These are phyloP conservation scores for Scaptomyza tumidula DNA, from an alignment of 2,888 invertebrate genomes.

Conservation along the genomic window DNA sequence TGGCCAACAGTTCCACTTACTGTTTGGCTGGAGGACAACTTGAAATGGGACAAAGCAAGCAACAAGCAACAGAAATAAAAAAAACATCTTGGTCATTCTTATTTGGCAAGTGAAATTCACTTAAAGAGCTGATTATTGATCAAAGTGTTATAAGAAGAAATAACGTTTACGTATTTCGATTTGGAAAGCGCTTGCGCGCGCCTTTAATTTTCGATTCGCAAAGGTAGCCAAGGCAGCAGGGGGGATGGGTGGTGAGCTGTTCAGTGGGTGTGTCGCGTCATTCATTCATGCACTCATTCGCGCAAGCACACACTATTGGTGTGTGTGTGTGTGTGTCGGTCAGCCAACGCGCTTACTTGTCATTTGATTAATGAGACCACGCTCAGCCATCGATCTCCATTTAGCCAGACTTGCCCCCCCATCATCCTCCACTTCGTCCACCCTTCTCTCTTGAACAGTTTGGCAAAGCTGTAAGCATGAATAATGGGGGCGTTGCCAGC, in stretches of 20 bases:
- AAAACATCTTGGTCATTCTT: conserved; percentile 6
- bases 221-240: conserved; percentile 3
- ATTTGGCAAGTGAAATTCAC: conserved; percentile 55
- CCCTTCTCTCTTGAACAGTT: not conserved
- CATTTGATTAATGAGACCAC: conserved; percentile 84
- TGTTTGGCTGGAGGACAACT: conserved; percentile 9
- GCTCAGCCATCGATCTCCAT: conserved; percentile 83
- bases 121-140: conserved; percentile 67
- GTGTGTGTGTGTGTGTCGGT: conserved; percentile 43
- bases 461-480: conserved; percentile 62
- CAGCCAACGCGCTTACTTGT: conserved; percentile 69
- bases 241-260: no score
- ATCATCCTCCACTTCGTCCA: not conserved
- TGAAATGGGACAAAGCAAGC: conserved; percentile 31
- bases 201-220: conserved; percentile 48
- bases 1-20: conserved; percentile 2
- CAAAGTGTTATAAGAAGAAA: conserved; percentile 36
- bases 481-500: conserved; percentile 76
- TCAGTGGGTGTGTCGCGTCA: conserved; percentile 33
- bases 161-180: not conserved
- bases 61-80: no score
- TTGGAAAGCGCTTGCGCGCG: conserved; percentile 51
- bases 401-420: conserved; percentile 64
- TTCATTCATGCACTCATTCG: conserved; percentile 61
- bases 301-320: conserved; percentile 43